Base-by-base conservation (phyloP, 1,140 invertebrate species). In the Epicauta chinensis region DNA sequence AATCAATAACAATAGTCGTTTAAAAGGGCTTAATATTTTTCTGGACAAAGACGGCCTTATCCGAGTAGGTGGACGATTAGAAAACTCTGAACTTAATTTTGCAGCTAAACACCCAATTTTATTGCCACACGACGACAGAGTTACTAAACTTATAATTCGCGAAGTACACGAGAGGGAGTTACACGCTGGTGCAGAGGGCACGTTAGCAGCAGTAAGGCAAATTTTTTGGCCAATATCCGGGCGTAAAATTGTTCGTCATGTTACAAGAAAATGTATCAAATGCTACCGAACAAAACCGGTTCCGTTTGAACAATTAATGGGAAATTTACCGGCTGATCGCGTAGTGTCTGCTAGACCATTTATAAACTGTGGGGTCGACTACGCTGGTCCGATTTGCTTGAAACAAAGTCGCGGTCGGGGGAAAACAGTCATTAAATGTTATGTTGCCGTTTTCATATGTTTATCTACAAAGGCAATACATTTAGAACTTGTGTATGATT, bases 361-460 rank as follows among this genome's bases (percentile, higher is more conserved):
- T 55, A 35, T 51, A 4, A 31, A 40, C 0, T 49, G 35, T 15
- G 63, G 64, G 2, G 53, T 62, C 0, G 64, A 69, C 37, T 67
- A 63, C 30, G 61, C 55, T 3, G 65, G 64, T n/a, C 65, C 66
- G 13, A 31, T 59, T 16, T 13, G 1, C 16, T 37, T 59, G 1
- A 48, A 43, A 13, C 39, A 43, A 31, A 40, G 16, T 3, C 2
- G 30, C 1, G 37, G 31, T 17, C 55, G 59, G 16, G 63, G 35
- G 29, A 41, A 17, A n/a, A 23, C 17, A 23, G 17, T 40, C 29
- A 17, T 35, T 9, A 71, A 71, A 50, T 48, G 35, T 4, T 71
- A 67, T 31, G 31, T 68, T 9, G 29, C 36, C 14, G n/a, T 68
- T 2, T 70, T 71, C 50, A 56, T 69, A 3, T 73, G 68, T 41